A percentile compares a stretch with the other conserved stretches of the same genome.
phyloP scores from a whole-genome alignment of 2,113 vertebrate species.

The Lota lota region DNA sequence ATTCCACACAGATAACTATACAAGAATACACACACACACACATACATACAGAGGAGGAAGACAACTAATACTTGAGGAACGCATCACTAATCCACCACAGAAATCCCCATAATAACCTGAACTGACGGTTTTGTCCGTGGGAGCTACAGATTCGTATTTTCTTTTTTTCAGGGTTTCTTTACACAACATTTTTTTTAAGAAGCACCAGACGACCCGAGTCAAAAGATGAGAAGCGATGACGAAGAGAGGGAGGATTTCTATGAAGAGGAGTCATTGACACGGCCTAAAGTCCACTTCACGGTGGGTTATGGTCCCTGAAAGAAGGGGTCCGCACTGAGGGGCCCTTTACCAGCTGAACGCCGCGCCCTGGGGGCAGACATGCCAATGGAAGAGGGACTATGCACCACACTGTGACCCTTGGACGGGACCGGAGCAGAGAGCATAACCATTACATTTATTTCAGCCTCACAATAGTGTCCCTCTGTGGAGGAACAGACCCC shows the following conservation, averaged over 20 bases:
- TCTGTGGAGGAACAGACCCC: not conserved
- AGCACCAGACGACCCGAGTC: too few relatives aligned
- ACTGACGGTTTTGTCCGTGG: constrained; percentile 59
- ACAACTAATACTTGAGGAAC: constrained; percentile 51
- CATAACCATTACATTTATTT: constrained; percentile 57
- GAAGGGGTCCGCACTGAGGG: constrained; percentile 47
- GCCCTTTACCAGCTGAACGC: constrained; percentile 53
- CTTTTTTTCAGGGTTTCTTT: too few relatives aligned
- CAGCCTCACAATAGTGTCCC: constrained; percentile 33
- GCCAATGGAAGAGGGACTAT: constrained; percentile 35
- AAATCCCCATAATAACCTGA: constrained; percentile 62
- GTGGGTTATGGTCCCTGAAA: constrained; percentile 54
- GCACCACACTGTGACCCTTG: constrained; percentile 43
- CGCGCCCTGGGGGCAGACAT: constrained; percentile 61
- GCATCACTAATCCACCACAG: constrained; percentile 69
- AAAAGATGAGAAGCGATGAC: constrained; percentile 10
- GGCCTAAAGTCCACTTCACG: constrained; percentile 62
- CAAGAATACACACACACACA: not conserved
- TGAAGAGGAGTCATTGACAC: constrained; percentile 73
- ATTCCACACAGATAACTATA: too few relatives aligned
- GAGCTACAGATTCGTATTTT: constrained; percentile 16
- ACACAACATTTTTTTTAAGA: too few relatives aligned
- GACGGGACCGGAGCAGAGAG: constrained; percentile 35
- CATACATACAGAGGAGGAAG: constrained; percentile 14
- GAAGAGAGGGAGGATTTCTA: constrained; percentile 42